Percentiles rank a stretch among this genome's conserved stretches.
These are phyloP conservation scores for Grapholita molesta DNA, from an alignment of 1,140 invertebrate genomes.

Conservation along the genomic window DNA sequence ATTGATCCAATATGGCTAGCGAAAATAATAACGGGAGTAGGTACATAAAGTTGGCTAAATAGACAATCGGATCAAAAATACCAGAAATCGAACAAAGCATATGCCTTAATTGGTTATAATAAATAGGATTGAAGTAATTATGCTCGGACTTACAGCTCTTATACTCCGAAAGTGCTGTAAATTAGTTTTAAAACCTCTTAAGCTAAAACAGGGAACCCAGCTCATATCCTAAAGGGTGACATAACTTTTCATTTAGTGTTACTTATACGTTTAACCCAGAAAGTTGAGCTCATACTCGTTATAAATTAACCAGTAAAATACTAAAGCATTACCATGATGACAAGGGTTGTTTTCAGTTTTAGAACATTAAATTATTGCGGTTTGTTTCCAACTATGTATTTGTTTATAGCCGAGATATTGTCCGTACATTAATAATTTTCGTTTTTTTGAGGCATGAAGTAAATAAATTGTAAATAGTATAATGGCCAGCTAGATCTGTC, in stretches of 20 bases:
- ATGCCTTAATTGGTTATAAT: neutral
- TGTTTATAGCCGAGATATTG: too few species aligned
- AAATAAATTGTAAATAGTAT: too few species aligned
- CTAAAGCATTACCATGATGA: slow-evolving; percentile 2
- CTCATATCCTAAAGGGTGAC: slow-evolving; percentile 14
- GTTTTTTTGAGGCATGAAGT: too few species aligned
- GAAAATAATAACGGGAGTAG: too few species aligned
- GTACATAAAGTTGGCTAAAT: too few species aligned
- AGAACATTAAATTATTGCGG: neutral
- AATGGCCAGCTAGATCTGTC: too few species aligned
- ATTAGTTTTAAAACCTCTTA: slow-evolving; percentile 5
- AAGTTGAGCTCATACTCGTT: slow-evolving; percentile 8
- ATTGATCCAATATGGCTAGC: too few species aligned
- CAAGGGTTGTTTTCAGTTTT: slow-evolving; percentile 6
- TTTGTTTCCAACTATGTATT: neutral
- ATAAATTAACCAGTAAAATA: slow-evolving; percentile 8
- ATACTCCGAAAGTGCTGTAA: neutral
- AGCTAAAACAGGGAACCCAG: neutral
- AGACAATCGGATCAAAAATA: too few species aligned
- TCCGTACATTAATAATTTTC: too few species aligned
- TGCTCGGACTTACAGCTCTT: neutral
- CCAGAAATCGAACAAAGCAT: neutral
- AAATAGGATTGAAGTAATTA: neutral
- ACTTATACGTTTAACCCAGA: slow-evolving; percentile 12
- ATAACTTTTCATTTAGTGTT: slow-evolving; percentile 17